Evolutionary conservation across 1,140 invertebrate species (phyloP).

Genomic region (Thaumatotibia leucotreta): DNA sequence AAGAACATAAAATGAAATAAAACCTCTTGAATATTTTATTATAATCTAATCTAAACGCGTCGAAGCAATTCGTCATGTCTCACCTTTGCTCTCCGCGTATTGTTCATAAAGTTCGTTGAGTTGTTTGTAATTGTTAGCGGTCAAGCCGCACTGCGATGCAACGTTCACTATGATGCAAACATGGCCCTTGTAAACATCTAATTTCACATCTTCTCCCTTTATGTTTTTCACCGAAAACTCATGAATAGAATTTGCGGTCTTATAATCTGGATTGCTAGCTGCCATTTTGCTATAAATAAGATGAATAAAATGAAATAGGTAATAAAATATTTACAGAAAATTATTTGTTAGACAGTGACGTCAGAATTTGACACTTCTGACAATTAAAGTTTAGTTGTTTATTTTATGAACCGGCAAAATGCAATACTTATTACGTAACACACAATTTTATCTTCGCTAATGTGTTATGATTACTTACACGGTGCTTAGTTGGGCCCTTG

Average conservation of each 20-base stretch:
- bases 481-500: slow-evolving; percentile 45
- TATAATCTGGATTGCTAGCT: slow-evolving; percentile 60
- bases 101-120: slow-evolving; percentile 85
- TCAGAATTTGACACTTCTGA: slow-evolving; percentile 1
- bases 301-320: slow-evolving; percentile 13
- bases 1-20: slow-evolving; percentile 20
- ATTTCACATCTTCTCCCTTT: slow-evolving; percentile 83
- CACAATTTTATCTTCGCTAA: neutral
- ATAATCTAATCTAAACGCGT: neutral
- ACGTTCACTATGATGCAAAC: slow-evolving; percentile 92
- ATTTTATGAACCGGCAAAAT: neutral
- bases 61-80: neutral
- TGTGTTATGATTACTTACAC: slow-evolving; percentile 40
- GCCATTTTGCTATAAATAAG: slow-evolving; percentile 55
- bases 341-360: neutral
- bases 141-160: slow-evolving; percentile 92
- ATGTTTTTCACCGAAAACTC: slow-evolving; percentile 88
- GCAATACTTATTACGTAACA: neutral
- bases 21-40: neutral
- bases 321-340: neutral
- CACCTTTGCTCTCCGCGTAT: slow-evolving; percentile 79
- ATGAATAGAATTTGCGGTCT: slow-evolving; percentile 83
- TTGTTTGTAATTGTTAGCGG: slow-evolving; percentile 88
- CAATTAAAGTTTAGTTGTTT: neutral
- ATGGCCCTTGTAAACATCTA: slow-evolving; percentile 86